Evolutionary conservation across 2,888 invertebrate genomes (phyloP).

Genomic region (Phymatocera aterrima): DNA sequence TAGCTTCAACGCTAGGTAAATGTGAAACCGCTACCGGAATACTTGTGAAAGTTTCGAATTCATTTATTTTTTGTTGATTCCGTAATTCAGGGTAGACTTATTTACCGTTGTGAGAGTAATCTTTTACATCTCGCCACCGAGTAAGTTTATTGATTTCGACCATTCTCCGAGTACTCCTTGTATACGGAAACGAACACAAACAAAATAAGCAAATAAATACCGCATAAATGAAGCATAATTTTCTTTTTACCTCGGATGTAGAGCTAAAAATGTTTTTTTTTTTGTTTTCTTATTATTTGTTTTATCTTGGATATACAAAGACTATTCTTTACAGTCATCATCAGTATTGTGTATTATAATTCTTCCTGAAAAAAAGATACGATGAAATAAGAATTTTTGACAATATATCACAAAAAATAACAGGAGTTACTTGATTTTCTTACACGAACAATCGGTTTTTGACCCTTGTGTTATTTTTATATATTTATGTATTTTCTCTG

Average conservation of each 20-base stretch:
- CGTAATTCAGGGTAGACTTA: no score
- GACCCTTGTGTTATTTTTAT: no score
- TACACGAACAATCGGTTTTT: no score
- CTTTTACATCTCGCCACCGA: no score
- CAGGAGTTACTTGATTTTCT: neutral
- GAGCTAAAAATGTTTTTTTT: conserved; percentile 55
- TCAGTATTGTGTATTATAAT: conserved; percentile 4
- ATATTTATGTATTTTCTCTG: no score
- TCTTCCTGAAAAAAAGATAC: neutral
- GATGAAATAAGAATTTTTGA: no score
- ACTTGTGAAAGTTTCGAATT: no score
- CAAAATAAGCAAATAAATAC: neutral
- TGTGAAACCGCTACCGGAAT: no score
- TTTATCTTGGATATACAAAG: conserved; percentile 66
- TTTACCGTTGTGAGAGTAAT: no score
- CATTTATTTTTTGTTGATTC: no score
- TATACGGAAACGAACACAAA: conserved; percentile 7
- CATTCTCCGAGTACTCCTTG: conserved; percentile 13
- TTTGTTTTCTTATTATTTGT: conserved; percentile 54
- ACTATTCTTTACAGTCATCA: conserved; percentile 59
- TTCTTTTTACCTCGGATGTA: neutral
- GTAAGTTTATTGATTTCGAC: neutral
- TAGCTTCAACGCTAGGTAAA: no score
- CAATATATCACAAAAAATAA: no score
- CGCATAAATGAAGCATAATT: neutral